Conservation (phyloP, 2,113 vertebrate genomes). For the Pagrus major region DNA sequence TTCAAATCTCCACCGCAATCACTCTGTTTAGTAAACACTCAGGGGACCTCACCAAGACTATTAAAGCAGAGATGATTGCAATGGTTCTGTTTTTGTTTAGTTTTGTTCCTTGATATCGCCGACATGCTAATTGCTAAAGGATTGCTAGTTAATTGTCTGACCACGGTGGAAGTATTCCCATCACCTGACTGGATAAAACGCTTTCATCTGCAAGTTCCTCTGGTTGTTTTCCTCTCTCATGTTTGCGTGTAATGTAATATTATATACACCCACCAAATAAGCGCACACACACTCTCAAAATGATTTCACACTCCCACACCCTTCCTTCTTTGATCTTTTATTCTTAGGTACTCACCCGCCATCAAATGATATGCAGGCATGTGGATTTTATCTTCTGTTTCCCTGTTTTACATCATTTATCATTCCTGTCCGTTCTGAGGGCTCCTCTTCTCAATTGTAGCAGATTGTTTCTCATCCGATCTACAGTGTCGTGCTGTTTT, state of each 20-base stretch:
- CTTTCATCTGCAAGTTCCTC: neutral
- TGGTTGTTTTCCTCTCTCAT: neutral
- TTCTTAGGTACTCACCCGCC: constrained; percentile 42
- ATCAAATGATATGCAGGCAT: constrained; percentile 43
- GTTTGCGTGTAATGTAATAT: constrained; percentile 37
- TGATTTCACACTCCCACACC: constrained; percentile 48
- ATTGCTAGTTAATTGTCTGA: constrained; percentile 49
- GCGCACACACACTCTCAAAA: constrained; percentile 7
- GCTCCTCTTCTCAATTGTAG: constrained; percentile 51
- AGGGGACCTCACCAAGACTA: constrained; percentile 71
- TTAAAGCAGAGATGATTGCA: constrained; percentile 77
- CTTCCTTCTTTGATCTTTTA: constrained; percentile 56
- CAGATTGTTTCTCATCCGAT: constrained; percentile 71
- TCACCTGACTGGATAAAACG: constrained; percentile 8
- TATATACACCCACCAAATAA: constrained; percentile 13
- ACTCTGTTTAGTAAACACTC: constrained; percentile 81
- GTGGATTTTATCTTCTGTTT: constrained; percentile 44
- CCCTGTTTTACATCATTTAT: constrained; percentile 65
- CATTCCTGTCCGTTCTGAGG: constrained; percentile 31
- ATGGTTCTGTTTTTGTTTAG: constrained; percentile 77
- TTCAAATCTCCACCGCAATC: constrained; percentile 82
- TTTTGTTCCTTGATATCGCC: constrained; percentile 52
- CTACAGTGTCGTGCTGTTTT: constrained; percentile 71
- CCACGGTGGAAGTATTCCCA: constrained; percentile 9
- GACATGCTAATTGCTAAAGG: constrained; percentile 68